These are phyloP conservation scores for Emmelina monodactyla DNA, from an alignment of 2,888 invertebrate genomes.

Conservation along the genomic window DNA sequence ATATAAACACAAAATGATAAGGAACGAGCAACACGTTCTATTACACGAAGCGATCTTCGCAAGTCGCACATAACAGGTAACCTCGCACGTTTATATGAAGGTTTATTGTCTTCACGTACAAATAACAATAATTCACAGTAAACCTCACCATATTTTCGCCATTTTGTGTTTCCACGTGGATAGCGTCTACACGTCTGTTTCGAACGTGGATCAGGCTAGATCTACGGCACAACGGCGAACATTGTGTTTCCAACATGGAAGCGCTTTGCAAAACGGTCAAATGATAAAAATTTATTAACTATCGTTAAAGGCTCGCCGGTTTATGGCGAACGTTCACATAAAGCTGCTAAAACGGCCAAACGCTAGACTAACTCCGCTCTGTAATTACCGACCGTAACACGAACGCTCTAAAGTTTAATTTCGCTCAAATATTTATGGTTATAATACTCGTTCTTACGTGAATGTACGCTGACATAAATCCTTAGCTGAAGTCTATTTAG, in stretches of 20 bases:
- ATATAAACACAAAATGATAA: not conserved
- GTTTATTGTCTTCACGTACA: not conserved
- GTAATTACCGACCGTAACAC: too few species aligned
- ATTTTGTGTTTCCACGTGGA: slow-evolving; percentile 6
- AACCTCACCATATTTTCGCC: slow-evolving; percentile 28
- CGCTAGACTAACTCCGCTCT: too few species aligned
- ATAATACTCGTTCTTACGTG: not conserved
- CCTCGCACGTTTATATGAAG: too few species aligned
- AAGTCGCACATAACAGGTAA: too few species aligned
- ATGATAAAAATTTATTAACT: slow-evolving; percentile 58
- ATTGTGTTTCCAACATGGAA: slow-evolving; percentile 20
- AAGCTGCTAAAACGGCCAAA: slow-evolving; percentile 24
- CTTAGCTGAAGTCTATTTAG: not conserved
- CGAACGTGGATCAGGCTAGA: not conserved
- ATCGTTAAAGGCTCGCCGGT: slow-evolving; percentile 48
- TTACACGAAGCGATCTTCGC: too few species aligned
- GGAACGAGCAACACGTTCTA: too few species aligned
- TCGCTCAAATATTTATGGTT: not conserved
- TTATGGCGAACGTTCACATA: slow-evolving; percentile 48
- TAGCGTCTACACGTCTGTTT: slow-evolving; percentile 6
- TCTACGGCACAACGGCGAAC: slow-evolving; percentile 13
- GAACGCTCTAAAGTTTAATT: not conserved
- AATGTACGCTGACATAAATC: not conserved
- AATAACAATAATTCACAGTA: slow-evolving; percentile 5
- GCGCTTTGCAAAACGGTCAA: slow-evolving; percentile 27